phyloP scores from a whole-genome alignment of 2,888 invertebrate genomes.

The Melipona bicolor region DNA sequence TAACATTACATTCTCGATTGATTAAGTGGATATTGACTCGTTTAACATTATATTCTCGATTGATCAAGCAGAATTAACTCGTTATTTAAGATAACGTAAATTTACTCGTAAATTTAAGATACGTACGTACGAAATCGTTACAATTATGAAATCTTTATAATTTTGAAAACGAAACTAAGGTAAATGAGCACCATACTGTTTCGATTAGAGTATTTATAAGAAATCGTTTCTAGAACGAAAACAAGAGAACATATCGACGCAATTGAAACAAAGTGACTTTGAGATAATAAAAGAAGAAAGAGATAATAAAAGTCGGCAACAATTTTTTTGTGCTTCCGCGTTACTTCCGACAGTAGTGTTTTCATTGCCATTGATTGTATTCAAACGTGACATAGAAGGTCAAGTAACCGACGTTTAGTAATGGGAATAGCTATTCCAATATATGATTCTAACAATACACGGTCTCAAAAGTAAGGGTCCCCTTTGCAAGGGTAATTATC shows the following conservation, averaged over 20 bases:
- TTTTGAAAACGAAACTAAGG: too few species aligned
- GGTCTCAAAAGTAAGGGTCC: neutral
- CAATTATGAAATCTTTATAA: too few species aligned
- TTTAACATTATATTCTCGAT: too few species aligned
- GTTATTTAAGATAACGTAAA: too few species aligned
- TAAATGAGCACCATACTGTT: too few species aligned
- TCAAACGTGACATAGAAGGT: neutral
- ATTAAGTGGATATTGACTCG: too few species aligned
- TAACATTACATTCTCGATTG: neutral
- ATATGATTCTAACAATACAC: neutral
- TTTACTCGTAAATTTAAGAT: too few species aligned
- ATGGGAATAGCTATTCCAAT: neutral
- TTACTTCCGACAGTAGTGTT: neutral
- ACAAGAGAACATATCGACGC: neutral
- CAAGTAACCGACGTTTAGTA: neutral
- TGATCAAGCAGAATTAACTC: too few species aligned
- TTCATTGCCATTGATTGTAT: neutral
- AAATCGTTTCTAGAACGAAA: neutral
- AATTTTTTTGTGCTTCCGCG: neutral
- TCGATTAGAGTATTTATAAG: too few species aligned
- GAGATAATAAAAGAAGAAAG: neutral
- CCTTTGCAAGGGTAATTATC: constrained; percentile 4
- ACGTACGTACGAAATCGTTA: too few species aligned
- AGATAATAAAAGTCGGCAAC: neutral
- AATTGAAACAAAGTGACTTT: neutral